phyloP scores from a whole-genome alignment of 2,888 invertebrate species.

The Dynastes tityus region DNA sequence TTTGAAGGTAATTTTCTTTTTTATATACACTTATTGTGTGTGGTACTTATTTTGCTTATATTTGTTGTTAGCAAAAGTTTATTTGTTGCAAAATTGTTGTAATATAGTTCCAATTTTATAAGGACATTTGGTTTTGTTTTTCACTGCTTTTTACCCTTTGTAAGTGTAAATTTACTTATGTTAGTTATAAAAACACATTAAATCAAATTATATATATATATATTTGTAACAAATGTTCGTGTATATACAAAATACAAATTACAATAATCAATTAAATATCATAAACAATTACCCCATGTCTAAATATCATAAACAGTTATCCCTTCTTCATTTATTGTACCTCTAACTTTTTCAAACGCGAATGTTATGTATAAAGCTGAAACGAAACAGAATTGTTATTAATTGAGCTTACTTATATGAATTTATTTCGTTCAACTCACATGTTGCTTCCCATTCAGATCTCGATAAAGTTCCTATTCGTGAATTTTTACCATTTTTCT shows the following conservation, averaged over 20 bases:
- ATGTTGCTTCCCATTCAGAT: constrained; percentile 94
- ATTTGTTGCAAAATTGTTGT: too few relatives aligned
- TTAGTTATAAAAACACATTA: background rate
- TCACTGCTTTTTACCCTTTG: too few relatives aligned
- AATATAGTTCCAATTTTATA: too few relatives aligned
- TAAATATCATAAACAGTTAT: constrained; percentile 74
- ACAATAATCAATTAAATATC: constrained; percentile 60
- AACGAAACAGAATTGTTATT: constrained; percentile 65
- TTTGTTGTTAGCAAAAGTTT: too few relatives aligned
- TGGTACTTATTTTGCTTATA: too few relatives aligned
- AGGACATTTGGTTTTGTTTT: too few relatives aligned
- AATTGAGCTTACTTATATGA: background rate
- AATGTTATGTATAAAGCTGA: constrained; percentile 87
- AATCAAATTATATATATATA: constrained; percentile 19
- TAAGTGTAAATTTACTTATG: too few relatives aligned
- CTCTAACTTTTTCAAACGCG: constrained; percentile 86
- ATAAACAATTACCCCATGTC: constrained; percentile 75
- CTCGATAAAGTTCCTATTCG: constrained; percentile 87
- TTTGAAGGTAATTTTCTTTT: too few relatives aligned
- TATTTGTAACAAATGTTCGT: constrained; percentile 23
- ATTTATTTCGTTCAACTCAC: constrained; percentile 76
- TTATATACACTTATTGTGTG: too few relatives aligned
- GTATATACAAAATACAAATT: constrained; percentile 38
- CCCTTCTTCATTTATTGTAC: constrained; percentile 77
- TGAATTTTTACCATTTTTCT: constrained; percentile 66